These are phyloP conservation scores for Lasioglossum albipes DNA, from an alignment of 1,140 invertebrate genomes.

Conservation along the genomic window DNA sequence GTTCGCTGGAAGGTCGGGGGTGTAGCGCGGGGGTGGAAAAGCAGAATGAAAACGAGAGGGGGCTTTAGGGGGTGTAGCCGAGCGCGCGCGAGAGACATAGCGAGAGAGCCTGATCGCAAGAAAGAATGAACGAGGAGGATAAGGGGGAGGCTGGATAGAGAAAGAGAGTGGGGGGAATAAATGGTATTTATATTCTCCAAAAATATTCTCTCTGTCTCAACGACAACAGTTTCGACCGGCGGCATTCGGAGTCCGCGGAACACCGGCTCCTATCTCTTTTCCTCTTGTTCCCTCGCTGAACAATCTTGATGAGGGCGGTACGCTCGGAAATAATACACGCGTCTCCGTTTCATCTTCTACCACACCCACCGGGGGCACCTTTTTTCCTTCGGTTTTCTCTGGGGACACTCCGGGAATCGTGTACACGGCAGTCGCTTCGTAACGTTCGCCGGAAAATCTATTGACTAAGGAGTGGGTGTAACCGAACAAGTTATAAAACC, in stretches of 20 bases:
- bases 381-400: slow-evolving; percentile 18
- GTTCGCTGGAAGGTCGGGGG: too few relatives aligned
- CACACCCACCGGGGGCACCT: background rate
- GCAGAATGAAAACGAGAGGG: too few relatives aligned
- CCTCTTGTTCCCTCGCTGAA: slow-evolving; percentile 34
- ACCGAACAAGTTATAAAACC: slow-evolving; percentile 46
- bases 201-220: slow-evolving; percentile 24
- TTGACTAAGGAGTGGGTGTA: slow-evolving; percentile 49
- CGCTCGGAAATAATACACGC: slow-evolving; percentile 39
- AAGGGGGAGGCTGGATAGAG: background rate
- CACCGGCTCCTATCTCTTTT: background rate
- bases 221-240: slow-evolving; percentile 9
- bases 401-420: slow-evolving; percentile 14
- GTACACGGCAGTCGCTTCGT: background rate
- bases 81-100: too few relatives aligned
- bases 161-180: background rate
- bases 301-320: slow-evolving; percentile 51
- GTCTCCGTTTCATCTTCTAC: slow-evolving; percentile 30
- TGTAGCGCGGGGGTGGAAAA: too few relatives aligned
- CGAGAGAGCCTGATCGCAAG: too few relatives aligned
- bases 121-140: too few relatives aligned
- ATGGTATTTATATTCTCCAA: slow-evolving; percentile 26
- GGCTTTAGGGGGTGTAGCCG: too few relatives aligned
- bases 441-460: slow-evolving; percentile 49
- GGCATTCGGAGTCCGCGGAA: background rate